Evolutionary conservation across 2,888 invertebrate genomes (phyloP), one percentile per base, ranked within the genome.

Genomic region (Ferrisia virgata): DNA sequence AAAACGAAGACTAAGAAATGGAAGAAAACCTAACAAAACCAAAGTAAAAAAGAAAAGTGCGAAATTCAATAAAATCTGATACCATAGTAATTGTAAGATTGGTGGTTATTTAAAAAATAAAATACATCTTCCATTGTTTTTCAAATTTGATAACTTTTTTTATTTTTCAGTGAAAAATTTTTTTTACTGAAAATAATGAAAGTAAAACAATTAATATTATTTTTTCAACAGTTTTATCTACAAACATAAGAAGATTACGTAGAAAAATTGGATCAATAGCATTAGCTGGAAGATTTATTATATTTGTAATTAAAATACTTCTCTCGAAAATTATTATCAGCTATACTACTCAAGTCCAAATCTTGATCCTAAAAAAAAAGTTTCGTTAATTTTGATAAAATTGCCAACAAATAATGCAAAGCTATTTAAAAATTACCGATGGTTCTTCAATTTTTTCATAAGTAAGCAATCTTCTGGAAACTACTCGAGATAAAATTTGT

Each of bases 401-500:
- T 43, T 13, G 13, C 15, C 53, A 18, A 53, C 31, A 81, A 15
- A 18, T 40, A 40, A 78, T 18, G 13, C 69, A 40, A 31, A 22
- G 36, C 22, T 15, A 33, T 5, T n/a, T n/a, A n/a, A n/a, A n/a
- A n/a, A n/a, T 86, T 85, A 87, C 87, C 86, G 85, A 13, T 9
- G 86, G 86, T 78, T 86, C 86, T 85, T 86, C 84, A 53, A 91
- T 88, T 90, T 97, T 98, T 89, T 94, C 92, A 89, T 95, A 96
- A 0, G 97, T 96, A 33, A 98, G 91, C 64, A 98, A 90, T 78
- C 97, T 89, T 31, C 98, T 91, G 13, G 96, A 93, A 0, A 96
- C 94, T 86, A 93, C 91, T 86, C 92, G 92, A 15, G 94, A 95
- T 79, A 99, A 89, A 22, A 92, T 90, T 89, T 99, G 99, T 89